Conservation (phyloP, 1,140 invertebrate species). For the Cherax destructor region DNA sequence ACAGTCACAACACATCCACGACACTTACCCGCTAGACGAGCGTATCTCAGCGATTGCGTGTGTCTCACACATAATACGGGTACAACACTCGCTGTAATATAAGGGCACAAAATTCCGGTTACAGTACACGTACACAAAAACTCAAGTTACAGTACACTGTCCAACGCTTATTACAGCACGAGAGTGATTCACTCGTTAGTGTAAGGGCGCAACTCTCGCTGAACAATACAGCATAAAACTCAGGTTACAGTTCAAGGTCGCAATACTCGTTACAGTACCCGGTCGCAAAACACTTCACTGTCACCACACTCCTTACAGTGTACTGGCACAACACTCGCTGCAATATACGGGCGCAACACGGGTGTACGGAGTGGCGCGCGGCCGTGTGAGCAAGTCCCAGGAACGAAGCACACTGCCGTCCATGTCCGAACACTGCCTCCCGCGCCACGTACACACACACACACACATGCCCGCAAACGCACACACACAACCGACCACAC, state of each 20-base stretch:
- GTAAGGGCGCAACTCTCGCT: neutral
- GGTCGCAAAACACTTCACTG: too few species aligned
- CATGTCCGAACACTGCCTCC: neutral
- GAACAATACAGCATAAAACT: too few species aligned
- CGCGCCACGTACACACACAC: constrained; percentile 2
- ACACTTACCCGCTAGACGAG: too few species aligned
- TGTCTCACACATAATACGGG: too few species aligned
- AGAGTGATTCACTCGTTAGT: neutral
- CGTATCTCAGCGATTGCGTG: too few species aligned
- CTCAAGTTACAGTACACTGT: neutral
- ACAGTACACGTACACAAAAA: neutral
- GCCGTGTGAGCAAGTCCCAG: constrained; percentile 18
- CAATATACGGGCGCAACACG: constrained; percentile 1
- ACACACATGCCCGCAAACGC: neutral
- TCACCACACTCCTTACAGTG: neutral
- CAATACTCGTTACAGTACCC: neutral
- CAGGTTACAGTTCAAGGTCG: neutral
- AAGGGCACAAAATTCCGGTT: too few species aligned
- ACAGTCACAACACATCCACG: neutral
- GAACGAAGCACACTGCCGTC: constrained; percentile 32
- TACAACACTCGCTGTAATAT: too few species aligned
- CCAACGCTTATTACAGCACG: neutral
- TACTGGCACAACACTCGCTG: too few species aligned
- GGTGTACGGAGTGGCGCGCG: constrained; percentile 1
- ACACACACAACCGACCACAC: neutral